Base-by-base conservation (phyloP, 2,113 vertebrate genomes). In the Corythaeola cristata region DNA sequence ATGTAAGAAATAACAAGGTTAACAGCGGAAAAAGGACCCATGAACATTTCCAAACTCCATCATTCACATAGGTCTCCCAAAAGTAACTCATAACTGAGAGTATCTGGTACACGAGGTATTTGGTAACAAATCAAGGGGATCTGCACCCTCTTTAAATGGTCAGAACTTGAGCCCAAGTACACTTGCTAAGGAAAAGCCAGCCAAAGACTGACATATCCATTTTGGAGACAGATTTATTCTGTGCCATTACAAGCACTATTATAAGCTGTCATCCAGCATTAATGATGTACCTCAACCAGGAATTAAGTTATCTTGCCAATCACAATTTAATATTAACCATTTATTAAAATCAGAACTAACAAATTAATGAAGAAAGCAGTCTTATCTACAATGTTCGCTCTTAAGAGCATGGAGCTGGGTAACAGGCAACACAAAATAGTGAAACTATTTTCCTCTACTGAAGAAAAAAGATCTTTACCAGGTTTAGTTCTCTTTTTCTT, bases 401-500 rank as follows among this genome's bases (percentile, higher is more conserved):
- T 53, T 45, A 84, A 74, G 9, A 53, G 52, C 9, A 1, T 4
- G 28, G 18, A 64, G 58, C 19, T 19, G 11, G 7, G 6, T 23
- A 77, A 52, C 3, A 63, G 23, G 22, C 28, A 71, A 69, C 68
- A 41, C 11, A 63, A 85, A 63, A 52, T 2, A 68, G 64, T 4
- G 3, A 49, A 89, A 30, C 3, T 0, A 2, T 20, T 72, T 84
- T 89, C 37, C 63, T 37, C 35, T 63, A 73, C 6, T 44, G 59
- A 66, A 79, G 12, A 16, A 85, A 83, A 79, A 55, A 78, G 30
- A 92, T 37, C 32, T 85, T 98, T 98, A 99, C 99, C 99, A 85
- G 98, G 95, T 94, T 98, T 99, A 55, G 97, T 97, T 97, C 98
- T 99, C 98, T 98, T 99, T 98, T 99, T 99, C 98, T 98, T 99